A percentile compares a stretch with the other conserved stretches of the same genome.
These are phyloP conservation scores for Cantharis rufa DNA, from an alignment of 2,888 invertebrate species.

Conservation along the genomic window DNA sequence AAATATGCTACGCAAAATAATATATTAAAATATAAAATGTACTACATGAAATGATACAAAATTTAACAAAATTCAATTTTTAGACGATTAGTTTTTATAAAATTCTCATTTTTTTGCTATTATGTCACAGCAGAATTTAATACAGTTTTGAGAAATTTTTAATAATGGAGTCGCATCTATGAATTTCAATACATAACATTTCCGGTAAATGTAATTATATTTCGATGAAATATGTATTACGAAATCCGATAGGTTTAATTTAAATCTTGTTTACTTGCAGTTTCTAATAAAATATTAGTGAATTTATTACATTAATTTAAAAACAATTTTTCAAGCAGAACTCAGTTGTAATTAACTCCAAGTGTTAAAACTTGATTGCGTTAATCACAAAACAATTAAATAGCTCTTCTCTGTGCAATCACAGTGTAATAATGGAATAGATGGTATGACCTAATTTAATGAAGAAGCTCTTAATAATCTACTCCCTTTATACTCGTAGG, in stretches of 20 bases:
- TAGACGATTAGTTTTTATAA: background rate
- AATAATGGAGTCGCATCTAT: background rate
- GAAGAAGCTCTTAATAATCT: conserved; percentile 2
- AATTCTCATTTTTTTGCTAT: background rate
- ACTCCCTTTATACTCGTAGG: background rate
- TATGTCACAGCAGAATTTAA: background rate
- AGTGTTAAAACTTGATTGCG: conserved; percentile 1
- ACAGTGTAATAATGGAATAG: conserved; percentile 14
- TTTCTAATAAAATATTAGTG: background rate
- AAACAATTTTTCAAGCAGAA: background rate
- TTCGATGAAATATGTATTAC: background rate
- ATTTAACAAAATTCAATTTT: background rate
- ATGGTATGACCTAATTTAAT: conserved; percentile 20
- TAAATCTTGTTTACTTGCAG: background rate
- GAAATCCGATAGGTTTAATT: background rate
- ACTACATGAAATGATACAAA: too few relatives aligned
- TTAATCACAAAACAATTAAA: conserved; percentile 16
- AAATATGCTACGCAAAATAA: background rate
- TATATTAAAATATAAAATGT: background rate
- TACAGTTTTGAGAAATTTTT: background rate
- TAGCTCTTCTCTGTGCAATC: conserved; percentile 8
- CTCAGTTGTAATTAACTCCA: background rate
- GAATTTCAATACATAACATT: background rate
- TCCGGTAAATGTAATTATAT: background rate
- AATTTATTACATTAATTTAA: background rate